A percentile compares a stretch with the other conserved stretches of the same genome.
These are phyloP conservation scores for Chrysaora quinquecirrha DNA, from an alignment of 30 jellyfish, hydroid and myxozoan species.

Conservation along the genomic window DNA sequence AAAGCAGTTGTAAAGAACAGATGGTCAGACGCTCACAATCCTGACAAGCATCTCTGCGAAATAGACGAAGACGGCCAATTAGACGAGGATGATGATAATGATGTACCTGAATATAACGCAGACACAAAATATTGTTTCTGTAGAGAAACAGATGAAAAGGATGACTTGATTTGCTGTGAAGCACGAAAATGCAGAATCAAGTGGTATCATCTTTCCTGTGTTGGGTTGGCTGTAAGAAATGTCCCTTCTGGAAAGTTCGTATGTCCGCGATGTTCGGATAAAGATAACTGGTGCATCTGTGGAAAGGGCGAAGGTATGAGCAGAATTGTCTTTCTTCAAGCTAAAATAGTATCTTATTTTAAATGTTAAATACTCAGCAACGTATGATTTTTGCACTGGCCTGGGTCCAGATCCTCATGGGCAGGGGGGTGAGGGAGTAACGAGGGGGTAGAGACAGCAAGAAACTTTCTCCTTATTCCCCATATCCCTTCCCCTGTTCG, in stretches of 20 bases:
- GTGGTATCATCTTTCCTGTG: conserved; percentile 12
- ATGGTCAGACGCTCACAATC: neutral
- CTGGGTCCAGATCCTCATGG: no score
- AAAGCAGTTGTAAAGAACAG: neutral
- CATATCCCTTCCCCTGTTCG: no score
- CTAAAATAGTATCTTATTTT: neutral
- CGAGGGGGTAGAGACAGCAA: no score
- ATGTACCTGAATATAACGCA: neutral
- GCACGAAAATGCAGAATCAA: neutral
- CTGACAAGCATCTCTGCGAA: neutral
- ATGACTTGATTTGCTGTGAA: neutral
- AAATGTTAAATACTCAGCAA: neutral
- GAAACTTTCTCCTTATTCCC: no score
- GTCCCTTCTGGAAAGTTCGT: neutral
- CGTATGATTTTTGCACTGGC: neutral
- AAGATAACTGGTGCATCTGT: neutral
- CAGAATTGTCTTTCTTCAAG: neutral
- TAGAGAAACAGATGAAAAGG: neutral
- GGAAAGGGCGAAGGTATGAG: neutral
- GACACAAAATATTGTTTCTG: neutral
- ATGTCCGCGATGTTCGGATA: neutral
- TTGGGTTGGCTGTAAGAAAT: neutral
- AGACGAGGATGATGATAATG: neutral
- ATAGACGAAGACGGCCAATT: neutral
- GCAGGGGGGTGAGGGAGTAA: no score